These are phyloP conservation scores for Brachyistius frenatus DNA, from an alignment of 2,113 vertebrate species.

Conservation along the genomic window DNA sequence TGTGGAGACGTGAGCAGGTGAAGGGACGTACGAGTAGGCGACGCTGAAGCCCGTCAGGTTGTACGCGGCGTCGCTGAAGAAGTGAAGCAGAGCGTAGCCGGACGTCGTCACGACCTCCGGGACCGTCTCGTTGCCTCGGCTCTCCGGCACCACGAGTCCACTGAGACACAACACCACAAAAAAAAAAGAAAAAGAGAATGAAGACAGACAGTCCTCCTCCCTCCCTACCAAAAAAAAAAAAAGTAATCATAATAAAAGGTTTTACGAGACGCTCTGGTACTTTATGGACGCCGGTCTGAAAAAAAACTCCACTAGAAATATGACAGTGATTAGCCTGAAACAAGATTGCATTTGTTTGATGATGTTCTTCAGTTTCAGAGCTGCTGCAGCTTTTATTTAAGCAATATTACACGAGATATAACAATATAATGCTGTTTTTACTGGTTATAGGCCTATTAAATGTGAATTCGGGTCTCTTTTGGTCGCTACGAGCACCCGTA, in stretches of 20 bases:
- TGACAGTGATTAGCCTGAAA: slow-evolving; percentile 28
- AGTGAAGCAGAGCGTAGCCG: slow-evolving; percentile 95
- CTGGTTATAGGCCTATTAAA: too few species aligned
- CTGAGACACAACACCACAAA: slow-evolving; percentile 72
- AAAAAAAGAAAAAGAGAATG: background rate
- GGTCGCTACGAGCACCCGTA: too few species aligned
- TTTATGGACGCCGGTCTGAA: slow-evolving; percentile 9
- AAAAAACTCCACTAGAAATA: background rate
- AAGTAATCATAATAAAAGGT: slow-evolving; percentile 9
- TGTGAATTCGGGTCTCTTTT: too few species aligned
- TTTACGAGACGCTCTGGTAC: background rate
- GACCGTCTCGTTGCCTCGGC: slow-evolving; percentile 91
- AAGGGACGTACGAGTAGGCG: slow-evolving; percentile 91
- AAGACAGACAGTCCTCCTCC: background rate
- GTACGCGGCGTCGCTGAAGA: slow-evolving; percentile 97
- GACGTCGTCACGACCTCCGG: slow-evolving; percentile 95
- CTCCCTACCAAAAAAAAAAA: too few species aligned
- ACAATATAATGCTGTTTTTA: too few species aligned
- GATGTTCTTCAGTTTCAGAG: slow-evolving; percentile 29
- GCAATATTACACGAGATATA: too few species aligned
- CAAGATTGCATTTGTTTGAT: background rate
- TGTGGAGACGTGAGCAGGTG: too few species aligned
- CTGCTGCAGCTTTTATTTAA: too few species aligned
- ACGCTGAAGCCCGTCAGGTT: slow-evolving; percentile 97
- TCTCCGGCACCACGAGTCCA: slow-evolving; percentile 93